Evolutionary conservation across 2,888 invertebrate genomes (phyloP), one percentile per base, ranked within the genome.

Genomic region (Rhagophthalmus giganteus): DNA sequence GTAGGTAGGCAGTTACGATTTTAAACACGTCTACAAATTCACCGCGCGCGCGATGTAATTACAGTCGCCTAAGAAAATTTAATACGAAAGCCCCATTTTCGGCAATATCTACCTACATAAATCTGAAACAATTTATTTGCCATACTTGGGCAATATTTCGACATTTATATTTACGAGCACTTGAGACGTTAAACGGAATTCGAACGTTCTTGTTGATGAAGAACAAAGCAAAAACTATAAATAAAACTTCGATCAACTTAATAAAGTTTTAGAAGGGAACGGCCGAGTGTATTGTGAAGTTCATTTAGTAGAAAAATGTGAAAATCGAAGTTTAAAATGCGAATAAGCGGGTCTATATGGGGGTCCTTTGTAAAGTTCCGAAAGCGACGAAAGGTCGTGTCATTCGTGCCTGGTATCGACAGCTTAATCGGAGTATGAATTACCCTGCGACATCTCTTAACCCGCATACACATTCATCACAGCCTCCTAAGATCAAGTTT

Each of bases 361-460:
- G 3, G 42, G 38, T 32, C 42, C 37, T 42, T 50, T 50, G 41
- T 53, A 42, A 37, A 37, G 47, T 41, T 48, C 42, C 32, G 37
- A 53, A 37, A 47, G 41, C 38, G 42, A 26, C 35, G 47, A 53
- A 48, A 42, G 53, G 53, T 42, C 47, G 50, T 54, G 49, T 50
- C 49, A 50, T 42, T 37, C 35, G 41, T 31, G 49, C 53, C 54
- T 61, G 63, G 50, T 63, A 63, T 62, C 61, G 63, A 63, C 63
- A 62, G 61, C 56, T 63, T 62, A 62, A 63, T 63, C 57, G 63
- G 55, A 50, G 55, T 62, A 62, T 63, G 63, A 63, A 63, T 62
- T 63, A 61, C 61, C 47, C 40, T 42, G 48, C 50, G 62, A 63
- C 63, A 62, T 63, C 63, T 60, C 58, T 58, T 58, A 59, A 61